Conservation (phyloP, 2,797 vertebrate genomes). For the Mormyrops attenuatus region DNA sequence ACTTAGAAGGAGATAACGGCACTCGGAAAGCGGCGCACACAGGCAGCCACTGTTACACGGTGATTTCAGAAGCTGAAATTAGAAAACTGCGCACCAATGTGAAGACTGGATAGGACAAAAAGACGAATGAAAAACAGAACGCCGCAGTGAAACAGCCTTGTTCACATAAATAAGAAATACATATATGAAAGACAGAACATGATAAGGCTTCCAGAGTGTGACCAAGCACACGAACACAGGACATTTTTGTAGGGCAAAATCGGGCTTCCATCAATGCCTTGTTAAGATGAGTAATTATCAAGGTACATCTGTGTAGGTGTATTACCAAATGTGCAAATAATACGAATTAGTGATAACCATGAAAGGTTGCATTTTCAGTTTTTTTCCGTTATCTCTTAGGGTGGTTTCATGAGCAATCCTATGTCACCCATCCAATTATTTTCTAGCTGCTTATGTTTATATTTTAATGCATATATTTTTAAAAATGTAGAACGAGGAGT, state of each 20-base stretch:
- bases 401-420: slow-evolving; percentile 7
- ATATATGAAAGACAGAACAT: neutral
- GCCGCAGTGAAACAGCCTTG: neutral
- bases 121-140: neutral
- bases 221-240: neutral
- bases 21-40: neutral
- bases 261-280: neutral
- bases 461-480: neutral
- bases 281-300: slow-evolving; percentile 15
- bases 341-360: slow-evolving; percentile 12
- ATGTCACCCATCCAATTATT: neutral
- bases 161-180: neutral
- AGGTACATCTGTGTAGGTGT: slow-evolving; percentile 18
- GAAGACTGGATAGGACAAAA: neutral
- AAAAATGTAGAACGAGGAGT: neutral
- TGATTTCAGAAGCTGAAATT: slow-evolving; percentile 7
- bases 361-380: slow-evolving; percentile 7
- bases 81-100: slow-evolving; percentile 13
- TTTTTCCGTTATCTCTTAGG: neutral
- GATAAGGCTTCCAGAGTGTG: neutral
- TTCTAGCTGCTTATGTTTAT: neutral
- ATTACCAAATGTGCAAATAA: slow-evolving; percentile 11
- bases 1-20: slow-evolving; percentile 23
- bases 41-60: neutral
- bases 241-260: neutral